Percentiles rank a stretch among this genome's conserved stretches.
Conservation (phyloP, 2,888 invertebrate species). For the Petrolisthes cinctipes region DNA sequence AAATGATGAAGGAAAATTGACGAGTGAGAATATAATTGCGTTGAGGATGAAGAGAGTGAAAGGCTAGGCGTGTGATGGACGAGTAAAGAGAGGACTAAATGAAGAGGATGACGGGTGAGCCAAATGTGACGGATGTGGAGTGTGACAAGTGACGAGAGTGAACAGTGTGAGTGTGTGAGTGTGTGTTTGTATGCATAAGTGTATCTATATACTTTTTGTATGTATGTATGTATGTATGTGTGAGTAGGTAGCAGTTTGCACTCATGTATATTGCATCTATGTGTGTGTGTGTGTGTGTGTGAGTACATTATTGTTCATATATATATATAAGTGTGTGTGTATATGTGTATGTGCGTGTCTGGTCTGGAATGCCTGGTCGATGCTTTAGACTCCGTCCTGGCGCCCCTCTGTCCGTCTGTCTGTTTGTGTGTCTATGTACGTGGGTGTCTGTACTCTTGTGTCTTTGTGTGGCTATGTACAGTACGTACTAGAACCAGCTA, state of each 20-base stretch:
- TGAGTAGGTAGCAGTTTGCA: not conserved
- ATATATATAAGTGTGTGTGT: not conserved
- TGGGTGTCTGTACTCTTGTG: not conserved
- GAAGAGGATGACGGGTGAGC: not conserved
- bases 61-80: not conserved
- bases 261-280: not conserved
- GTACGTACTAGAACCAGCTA: too few relatives aligned
- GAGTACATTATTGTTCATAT: too few relatives aligned
- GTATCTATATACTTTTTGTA: too few relatives aligned
- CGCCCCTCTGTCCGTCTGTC: slow-evolving; percentile 4
- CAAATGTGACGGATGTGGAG: too few relatives aligned
- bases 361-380: slow-evolving; percentile 5
- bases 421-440: slow-evolving; percentile 6
- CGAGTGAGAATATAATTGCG: too few relatives aligned
- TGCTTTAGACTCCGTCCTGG: not conserved
- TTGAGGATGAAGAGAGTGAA: too few relatives aligned
- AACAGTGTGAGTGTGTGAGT: not conserved
- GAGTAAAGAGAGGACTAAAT: not conserved
- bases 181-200: not conserved
- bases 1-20: too few relatives aligned
- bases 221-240: not conserved
- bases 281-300: not conserved
- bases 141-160: not conserved
- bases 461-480: not conserved
- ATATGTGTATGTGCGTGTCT: not conserved